Percentiles rank a stretch among this genome's conserved stretches.
These are phyloP conservation scores for Drosophila leontia DNA, from an alignment of 1,140 invertebrate species.

Conservation along the genomic window DNA sequence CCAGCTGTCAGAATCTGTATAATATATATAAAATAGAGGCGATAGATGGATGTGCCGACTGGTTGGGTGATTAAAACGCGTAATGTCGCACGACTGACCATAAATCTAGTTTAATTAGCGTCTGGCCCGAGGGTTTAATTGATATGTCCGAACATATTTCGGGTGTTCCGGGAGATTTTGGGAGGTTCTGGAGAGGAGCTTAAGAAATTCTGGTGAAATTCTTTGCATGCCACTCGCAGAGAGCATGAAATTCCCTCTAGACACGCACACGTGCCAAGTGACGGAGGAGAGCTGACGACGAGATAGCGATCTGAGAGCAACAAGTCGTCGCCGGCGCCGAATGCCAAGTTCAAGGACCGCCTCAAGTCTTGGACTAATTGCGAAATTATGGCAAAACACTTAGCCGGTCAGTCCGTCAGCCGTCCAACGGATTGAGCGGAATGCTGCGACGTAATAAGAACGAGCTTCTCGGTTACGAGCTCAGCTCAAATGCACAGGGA, in stretches of 20 bases:
- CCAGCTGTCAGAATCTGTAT: constrained; percentile 29
- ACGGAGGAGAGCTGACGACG: constrained; percentile 2
- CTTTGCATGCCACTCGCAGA: constrained; percentile 3
- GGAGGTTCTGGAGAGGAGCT: background rate
- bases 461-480: constrained; percentile 29
- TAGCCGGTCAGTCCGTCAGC: constrained; percentile 13
- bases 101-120: constrained; percentile 61
- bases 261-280: constrained; percentile 66
- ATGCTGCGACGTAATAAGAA: constrained; percentile 64
- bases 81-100: constrained; percentile 39
- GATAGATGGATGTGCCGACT: constrained; percentile 16
- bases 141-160: constrained; percentile 33
- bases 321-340: constrained; percentile 51
- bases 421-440: constrained; percentile 19
- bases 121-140: constrained; percentile 34
- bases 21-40: constrained; percentile 5
- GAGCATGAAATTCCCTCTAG: constrained; percentile 32
- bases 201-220: constrained; percentile 36
- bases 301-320: constrained; percentile 43
- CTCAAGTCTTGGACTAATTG: constrained; percentile 51
- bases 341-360: constrained; percentile 77
- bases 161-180: background rate
- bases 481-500: constrained; percentile 6
- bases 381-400: constrained; percentile 54
- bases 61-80: constrained; percentile 31